phyloP scores from a whole-genome alignment of 2,888 invertebrate genomes.

The Agrochola lota region DNA sequence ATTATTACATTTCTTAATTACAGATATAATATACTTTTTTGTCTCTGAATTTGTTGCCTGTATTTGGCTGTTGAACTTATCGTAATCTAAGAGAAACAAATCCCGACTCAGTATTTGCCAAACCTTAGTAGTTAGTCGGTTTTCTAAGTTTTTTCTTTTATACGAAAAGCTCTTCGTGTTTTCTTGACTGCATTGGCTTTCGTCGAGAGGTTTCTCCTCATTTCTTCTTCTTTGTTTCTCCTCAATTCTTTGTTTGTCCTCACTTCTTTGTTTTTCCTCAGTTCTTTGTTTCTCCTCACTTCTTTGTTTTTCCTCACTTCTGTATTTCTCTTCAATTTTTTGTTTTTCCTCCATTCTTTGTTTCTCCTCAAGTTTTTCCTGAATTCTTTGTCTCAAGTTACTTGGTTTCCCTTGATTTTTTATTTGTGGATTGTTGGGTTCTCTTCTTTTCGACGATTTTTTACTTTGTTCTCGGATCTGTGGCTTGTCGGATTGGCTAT shows the following conservation, averaged over 20 bases:
- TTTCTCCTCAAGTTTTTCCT: neutral
- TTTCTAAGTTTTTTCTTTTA: constrained; percentile 39
- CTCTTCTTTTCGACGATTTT: constrained; percentile 14
- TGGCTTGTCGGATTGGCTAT: neutral
- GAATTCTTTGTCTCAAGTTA: neutral
- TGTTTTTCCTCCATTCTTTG: neutral
- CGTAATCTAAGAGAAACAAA: constrained; percentile 44
- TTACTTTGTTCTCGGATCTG: constrained; percentile 20
- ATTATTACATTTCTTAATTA: constrained; percentile 54
- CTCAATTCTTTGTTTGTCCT: neutral
- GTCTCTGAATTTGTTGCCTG: constrained; percentile 53
- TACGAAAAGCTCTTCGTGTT: neutral
- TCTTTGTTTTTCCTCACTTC: neutral
- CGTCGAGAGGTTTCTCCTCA: constrained; percentile 14
- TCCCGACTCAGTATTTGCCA: constrained; percentile 54
- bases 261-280: neutral
- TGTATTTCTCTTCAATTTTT: constrained; percentile 21
- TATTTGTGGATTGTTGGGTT: constrained; percentile 10
- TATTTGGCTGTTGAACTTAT: constrained; percentile 30
- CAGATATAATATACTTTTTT: constrained; percentile 54
- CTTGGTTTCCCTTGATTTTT: neutral
- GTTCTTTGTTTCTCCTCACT: constrained; percentile 16
- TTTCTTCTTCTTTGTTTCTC: constrained; percentile 14
- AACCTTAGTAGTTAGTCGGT: constrained; percentile 46
- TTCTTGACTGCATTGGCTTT: constrained; percentile 7